These are phyloP conservation scores for Pheucticus melanocephalus DNA, from an alignment of 2,113 vertebrate genomes.

Conservation along the genomic window DNA sequence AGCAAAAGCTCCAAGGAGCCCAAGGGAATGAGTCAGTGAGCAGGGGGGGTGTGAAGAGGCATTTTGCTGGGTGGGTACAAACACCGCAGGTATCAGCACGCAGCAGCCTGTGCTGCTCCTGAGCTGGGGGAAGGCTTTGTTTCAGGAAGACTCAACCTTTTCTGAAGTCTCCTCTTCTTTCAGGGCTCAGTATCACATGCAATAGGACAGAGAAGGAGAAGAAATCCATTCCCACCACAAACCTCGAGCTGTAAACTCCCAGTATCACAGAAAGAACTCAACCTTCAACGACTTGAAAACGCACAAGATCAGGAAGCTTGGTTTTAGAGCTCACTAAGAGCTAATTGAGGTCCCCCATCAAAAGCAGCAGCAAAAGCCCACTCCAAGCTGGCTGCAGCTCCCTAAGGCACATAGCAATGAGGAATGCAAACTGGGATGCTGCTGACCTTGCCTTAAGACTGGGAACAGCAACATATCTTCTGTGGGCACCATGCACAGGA, in stretches of 20 bases:
- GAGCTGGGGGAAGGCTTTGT: neutral
- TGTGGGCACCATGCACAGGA: neutral
- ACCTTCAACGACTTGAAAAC: neutral
- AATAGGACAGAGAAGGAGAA: neutral
- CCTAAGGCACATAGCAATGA: neutral
- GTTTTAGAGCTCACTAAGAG: neutral
- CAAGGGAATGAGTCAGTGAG: neutral
- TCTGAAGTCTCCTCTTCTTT: neutral
- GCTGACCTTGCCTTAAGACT: neutral
- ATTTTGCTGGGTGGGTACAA: neutral
- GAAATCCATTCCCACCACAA: neutral
- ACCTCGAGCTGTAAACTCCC: neutral
- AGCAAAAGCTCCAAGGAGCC: neutral
- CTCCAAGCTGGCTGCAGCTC: neutral
- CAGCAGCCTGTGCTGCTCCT: neutral
- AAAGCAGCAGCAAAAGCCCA: neutral
- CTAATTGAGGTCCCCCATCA: neutral
- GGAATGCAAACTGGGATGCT: neutral
- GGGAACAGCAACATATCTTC: neutral
- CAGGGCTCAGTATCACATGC: neutral
- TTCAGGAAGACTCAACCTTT: neutral
- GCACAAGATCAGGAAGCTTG: neutral
- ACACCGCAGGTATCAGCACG: neutral
- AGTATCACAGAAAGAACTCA: neutral
- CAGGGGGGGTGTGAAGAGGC: neutral